Percentiles rank a stretch among this genome's conserved stretches.
These are phyloP conservation scores for Cephus pulcher DNA, from an alignment of 2,888 invertebrate genomes.

Conservation along the genomic window DNA sequence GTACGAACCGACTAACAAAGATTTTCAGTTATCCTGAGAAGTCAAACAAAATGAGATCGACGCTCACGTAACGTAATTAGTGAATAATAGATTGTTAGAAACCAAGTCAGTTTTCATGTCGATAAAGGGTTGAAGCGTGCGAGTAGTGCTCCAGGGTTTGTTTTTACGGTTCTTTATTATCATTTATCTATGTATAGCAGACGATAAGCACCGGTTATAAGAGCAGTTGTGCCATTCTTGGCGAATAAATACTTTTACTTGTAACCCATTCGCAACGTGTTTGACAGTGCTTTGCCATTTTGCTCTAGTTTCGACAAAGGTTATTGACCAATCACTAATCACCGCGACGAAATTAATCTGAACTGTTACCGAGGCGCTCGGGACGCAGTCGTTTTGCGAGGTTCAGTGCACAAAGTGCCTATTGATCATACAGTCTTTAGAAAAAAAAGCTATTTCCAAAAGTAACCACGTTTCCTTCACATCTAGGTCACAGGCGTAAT, in stretches of 20 bases:
- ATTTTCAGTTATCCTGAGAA: background rate
- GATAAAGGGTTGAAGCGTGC: background rate
- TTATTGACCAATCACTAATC: constrained; percentile 48
- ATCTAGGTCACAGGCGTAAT: background rate
- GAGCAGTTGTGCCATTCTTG: constrained; percentile 19
- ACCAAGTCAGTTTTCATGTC: background rate
- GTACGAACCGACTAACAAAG: background rate
- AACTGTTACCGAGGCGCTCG: background rate
- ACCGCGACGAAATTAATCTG: constrained; percentile 21
- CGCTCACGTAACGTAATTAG: background rate
- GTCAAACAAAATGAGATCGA: background rate
- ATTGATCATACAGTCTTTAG: background rate
- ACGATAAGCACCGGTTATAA: constrained; percentile 28
- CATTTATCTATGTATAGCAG: constrained; percentile 26
- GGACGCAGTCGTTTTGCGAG: background rate
- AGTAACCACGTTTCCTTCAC: background rate
- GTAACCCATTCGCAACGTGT: background rate
- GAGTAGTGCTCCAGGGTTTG: constrained; percentile 7
- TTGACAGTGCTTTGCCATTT: constrained; percentile 13
- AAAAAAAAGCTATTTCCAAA: background rate
- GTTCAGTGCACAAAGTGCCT: background rate
- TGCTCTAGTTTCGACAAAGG: constrained; percentile 46
- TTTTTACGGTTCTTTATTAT: constrained; percentile 27
- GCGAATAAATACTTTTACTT: constrained; percentile 31
- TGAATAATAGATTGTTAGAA: background rate